Percentiles rank a stretch among this genome's conserved stretches.
phyloP scores from a whole-genome alignment of 2,797 vertebrate species.

The Tragelaphus oryx region DNA sequence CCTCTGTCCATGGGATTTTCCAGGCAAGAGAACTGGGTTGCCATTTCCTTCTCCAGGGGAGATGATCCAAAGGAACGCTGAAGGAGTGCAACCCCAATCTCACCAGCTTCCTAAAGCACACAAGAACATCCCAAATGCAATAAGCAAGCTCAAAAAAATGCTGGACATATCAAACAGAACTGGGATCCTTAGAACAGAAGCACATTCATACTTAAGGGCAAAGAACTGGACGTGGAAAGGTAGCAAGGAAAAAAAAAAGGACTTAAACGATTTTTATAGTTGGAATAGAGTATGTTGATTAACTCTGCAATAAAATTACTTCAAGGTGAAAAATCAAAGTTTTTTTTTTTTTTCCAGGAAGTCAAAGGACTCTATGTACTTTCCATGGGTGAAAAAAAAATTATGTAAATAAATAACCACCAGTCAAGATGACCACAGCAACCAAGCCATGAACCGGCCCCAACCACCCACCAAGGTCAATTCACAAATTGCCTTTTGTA shows the following conservation, averaged over 20 bases:
- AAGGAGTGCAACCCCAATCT: background rate
- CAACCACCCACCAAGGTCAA: conserved; percentile 25
- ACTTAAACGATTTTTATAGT: background rate
- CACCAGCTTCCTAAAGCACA: background rate
- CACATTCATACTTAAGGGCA: background rate
- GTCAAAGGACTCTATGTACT: conserved; percentile 36
- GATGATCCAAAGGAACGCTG: background rate
- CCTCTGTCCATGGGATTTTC: background rate
- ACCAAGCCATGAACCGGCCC: background rate
- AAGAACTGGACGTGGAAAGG: background rate
- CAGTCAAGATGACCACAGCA: background rate
- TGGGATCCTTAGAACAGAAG: background rate
- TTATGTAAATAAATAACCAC: conserved; percentile 59
- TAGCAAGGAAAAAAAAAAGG: background rate
- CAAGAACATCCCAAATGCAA: background rate
- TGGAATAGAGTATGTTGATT: background rate
- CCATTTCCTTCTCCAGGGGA: background rate
- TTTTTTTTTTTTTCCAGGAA: conserved; percentile 51
- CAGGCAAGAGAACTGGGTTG: background rate
- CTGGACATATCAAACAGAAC: background rate
- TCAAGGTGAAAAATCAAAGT: conserved; percentile 42
- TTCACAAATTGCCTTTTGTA: background rate
- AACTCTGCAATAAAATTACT: conserved; percentile 28
- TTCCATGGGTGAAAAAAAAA: conserved; percentile 16
- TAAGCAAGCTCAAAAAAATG: background rate